phyloP scores from a whole-genome alignment of 1,140 invertebrate genomes.

The Venturia canescens region DNA sequence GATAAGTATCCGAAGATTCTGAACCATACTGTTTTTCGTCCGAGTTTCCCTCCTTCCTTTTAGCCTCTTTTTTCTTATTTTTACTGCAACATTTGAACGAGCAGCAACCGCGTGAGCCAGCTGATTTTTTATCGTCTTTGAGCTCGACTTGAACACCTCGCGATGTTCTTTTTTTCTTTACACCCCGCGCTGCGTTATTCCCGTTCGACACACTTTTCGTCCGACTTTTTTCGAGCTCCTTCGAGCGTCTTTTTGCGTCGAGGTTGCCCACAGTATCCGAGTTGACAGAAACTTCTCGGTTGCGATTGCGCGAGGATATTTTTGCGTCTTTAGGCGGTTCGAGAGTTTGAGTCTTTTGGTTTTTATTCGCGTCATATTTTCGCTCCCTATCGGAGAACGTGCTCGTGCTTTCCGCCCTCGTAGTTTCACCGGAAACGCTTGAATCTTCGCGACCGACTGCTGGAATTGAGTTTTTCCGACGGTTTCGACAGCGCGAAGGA shows the following conservation, averaged over 20 bases:
- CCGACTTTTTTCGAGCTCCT: neutral
- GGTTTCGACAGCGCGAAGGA: neutral
- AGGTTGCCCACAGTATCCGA: neutral
- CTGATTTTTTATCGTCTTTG: conserved; percentile 39
- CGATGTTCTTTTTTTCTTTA: conserved; percentile 54
- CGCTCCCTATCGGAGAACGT: neutral
- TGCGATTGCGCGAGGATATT: neutral
- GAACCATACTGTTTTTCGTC: neutral
- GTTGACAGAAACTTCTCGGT: neutral
- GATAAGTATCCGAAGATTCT: conserved; percentile 11
- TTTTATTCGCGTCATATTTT: neutral
- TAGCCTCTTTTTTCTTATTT: neutral
- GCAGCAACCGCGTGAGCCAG: neutral
- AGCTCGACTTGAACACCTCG: conserved; percentile 53
- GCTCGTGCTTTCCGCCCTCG: neutral
- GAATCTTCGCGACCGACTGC: neutral
- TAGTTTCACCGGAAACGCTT: neutral
- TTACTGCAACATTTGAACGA: neutral
- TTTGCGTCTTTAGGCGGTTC: neutral
- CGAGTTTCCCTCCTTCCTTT: neutral
- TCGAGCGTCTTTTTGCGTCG: neutral
- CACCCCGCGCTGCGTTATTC: neutral
- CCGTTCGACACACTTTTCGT: neutral
- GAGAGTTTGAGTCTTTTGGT: neutral
- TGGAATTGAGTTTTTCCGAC: neutral